phyloP scores from a whole-genome alignment of 2,888 invertebrate genomes.

The Xestia sexstrigata region DNA sequence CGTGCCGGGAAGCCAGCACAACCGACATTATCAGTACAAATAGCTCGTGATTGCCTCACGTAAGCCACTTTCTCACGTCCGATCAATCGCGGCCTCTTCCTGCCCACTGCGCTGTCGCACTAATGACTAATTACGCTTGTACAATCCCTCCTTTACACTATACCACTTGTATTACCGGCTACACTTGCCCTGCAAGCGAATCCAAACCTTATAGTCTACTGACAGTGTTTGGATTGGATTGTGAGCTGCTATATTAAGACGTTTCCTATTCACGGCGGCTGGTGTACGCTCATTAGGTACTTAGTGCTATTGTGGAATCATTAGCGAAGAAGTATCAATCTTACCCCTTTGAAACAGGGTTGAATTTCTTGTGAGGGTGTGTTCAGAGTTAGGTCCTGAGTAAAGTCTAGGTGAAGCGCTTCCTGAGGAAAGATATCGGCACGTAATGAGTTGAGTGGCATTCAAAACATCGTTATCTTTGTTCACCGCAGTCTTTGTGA shows the following conservation, averaged over 20 bases:
- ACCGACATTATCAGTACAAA: constrained; percentile 57
- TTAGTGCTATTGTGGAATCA: constrained; percentile 79
- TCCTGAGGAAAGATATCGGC: constrained; percentile 86
- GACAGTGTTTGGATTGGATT: constrained; percentile 60
- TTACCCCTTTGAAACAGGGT: constrained; percentile 50
- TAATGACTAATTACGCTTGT: constrained; percentile 89
- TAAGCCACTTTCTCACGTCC: constrained; percentile 74
- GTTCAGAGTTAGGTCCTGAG: constrained; percentile 72
- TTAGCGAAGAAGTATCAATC: constrained; percentile 55
- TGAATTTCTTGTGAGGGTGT: constrained; percentile 31
- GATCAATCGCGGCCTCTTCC: constrained; percentile 85
- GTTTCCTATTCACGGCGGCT: constrained; percentile 74
- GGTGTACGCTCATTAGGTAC: constrained; percentile 86
- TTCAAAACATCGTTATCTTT: constrained; percentile 88
- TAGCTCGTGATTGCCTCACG: constrained; percentile 62
- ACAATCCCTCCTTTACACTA: constrained; percentile 82
- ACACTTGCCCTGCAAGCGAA: constrained; percentile 60
- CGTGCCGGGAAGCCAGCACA: constrained; percentile 39
- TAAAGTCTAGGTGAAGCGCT: constrained; percentile 77
- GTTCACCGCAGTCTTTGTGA: constrained; percentile 76
- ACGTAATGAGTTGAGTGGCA: constrained; percentile 88
- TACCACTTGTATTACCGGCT: constrained; percentile 75
- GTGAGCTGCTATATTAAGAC: constrained; percentile 72
- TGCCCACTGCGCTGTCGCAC: constrained; percentile 84
- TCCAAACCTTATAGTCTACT: constrained; percentile 67